These are phyloP conservation scores for Saguinus midas DNA, from an alignment of 2,113 vertebrate species.

Conservation along the genomic window DNA sequence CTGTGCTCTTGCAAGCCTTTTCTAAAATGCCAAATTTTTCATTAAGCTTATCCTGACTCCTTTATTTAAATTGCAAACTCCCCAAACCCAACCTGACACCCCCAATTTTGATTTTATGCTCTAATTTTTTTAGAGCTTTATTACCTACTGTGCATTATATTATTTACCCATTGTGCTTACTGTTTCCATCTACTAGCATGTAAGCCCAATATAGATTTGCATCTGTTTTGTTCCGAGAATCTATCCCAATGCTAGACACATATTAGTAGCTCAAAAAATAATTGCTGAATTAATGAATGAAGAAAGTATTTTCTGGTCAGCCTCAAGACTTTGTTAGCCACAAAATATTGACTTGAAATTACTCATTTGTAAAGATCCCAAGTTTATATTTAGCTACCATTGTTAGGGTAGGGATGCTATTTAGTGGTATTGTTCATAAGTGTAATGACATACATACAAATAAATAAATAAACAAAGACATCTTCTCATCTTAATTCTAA, in stretches of 20 bases:
- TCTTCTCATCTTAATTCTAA: neutral
- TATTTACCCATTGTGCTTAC: too few relatives aligned
- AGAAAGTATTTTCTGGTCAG: neutral
- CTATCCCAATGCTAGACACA: neutral
- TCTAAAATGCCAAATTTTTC: neutral
- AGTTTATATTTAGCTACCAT: neutral
- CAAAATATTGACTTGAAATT: neutral
- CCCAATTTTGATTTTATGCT: neutral
- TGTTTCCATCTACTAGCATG: neutral
- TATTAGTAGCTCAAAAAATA: neutral
- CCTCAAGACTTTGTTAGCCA: neutral
- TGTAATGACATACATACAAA: neutral
- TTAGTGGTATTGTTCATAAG: neutral
- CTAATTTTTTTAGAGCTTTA: neutral
- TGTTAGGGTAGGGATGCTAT: neutral
- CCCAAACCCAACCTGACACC: neutral
- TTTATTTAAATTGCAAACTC: neutral
- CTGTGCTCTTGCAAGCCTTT: neutral
- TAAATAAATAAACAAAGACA: neutral
- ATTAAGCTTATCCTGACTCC: neutral
- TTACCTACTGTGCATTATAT: neutral
- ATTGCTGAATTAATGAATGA: neutral
- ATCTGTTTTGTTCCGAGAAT: neutral
- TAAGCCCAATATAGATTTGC: neutral
- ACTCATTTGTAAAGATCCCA: neutral